These are phyloP conservation scores for Selenia dentaria DNA, from an alignment of 2,888 invertebrate species.

Conservation along the genomic window DNA sequence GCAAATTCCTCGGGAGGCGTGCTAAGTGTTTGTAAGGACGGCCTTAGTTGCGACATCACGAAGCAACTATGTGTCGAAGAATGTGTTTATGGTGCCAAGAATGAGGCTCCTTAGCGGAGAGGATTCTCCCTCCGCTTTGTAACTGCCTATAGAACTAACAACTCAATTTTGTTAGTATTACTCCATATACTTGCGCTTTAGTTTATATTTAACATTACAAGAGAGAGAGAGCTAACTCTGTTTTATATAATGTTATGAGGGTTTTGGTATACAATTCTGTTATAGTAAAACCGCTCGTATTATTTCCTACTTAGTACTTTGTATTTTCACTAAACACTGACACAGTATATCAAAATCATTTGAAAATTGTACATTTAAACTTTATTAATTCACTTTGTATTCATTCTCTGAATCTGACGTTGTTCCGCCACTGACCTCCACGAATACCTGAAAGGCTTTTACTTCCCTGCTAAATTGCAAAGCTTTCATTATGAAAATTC, in stretches of 20 bases:
- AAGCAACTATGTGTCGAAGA: slow-evolving; percentile 81
- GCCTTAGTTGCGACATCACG: slow-evolving; percentile 72
- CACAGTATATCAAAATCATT: too few relatives aligned
- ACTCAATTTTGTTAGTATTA: slow-evolving; percentile 38
- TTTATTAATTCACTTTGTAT: too few relatives aligned
- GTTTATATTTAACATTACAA: too few relatives aligned
- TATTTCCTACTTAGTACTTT: too few relatives aligned
- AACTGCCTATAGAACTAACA: slow-evolving; percentile 41
- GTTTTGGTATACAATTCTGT: too few relatives aligned
- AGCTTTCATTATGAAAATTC: slow-evolving; percentile 64
- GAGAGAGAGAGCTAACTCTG: too few relatives aligned
- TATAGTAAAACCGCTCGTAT: too few relatives aligned
- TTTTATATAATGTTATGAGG: too few relatives aligned
- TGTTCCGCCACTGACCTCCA: slow-evolving; percentile 44
- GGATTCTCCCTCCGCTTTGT: slow-evolving; percentile 39
- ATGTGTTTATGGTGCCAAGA: slow-evolving; percentile 82
- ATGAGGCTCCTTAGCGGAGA: slow-evolving; percentile 71
- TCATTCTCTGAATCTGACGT: slow-evolving; percentile 36
- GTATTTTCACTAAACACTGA: too few relatives aligned
- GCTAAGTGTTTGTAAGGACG: slow-evolving; percentile 65
- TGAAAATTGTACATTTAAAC: too few relatives aligned
- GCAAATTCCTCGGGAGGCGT: slow-evolving; percentile 67
- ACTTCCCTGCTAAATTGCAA: slow-evolving; percentile 53
- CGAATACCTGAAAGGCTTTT: slow-evolving; percentile 46
- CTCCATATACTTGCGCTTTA: slow-evolving; percentile 2